Evolutionary conservation across 2,797 vertebrate species (phyloP).

Genomic region (Dryobates pubescens): DNA sequence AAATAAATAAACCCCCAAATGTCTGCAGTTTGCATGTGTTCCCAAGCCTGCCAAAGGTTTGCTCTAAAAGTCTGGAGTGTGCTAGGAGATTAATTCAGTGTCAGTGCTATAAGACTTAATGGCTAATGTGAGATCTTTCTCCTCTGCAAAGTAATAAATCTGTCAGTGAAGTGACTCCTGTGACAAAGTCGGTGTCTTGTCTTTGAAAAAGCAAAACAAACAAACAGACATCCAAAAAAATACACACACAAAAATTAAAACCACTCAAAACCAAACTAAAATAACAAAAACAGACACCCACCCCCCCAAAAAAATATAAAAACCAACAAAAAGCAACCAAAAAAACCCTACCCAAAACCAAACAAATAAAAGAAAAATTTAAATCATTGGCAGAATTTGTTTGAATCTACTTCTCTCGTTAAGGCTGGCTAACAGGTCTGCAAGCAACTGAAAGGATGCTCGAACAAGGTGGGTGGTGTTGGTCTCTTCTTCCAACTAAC

Average conservation of each 20-base stretch:
- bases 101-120: not conserved
- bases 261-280: too few relatives aligned
- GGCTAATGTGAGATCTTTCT: not conserved
- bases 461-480: too few relatives aligned
- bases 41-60: not conserved
- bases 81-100: not conserved
- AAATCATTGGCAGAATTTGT: not conserved
- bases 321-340: too few relatives aligned
- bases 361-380: not conserved
- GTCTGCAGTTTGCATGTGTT: not conserved
- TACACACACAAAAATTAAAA: too few relatives aligned
- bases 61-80: not conserved
- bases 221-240: not conserved
- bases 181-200: not conserved
- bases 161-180: fast-evolving
- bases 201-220: not conserved
- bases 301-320: too few relatives aligned
- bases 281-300: too few relatives aligned
- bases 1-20: not conserved
- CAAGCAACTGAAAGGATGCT: too few relatives aligned
- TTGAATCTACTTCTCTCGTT: not conserved
- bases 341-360: too few relatives aligned
- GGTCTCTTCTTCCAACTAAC: too few relatives aligned
- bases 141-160: not conserved
- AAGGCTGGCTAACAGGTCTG: too few relatives aligned